Percentiles rank a stretch among this genome's conserved stretches.
These are phyloP conservation scores for Cyanoliseus patagonus DNA, from an alignment of 2,113 vertebrate genomes.

Conservation along the genomic window DNA sequence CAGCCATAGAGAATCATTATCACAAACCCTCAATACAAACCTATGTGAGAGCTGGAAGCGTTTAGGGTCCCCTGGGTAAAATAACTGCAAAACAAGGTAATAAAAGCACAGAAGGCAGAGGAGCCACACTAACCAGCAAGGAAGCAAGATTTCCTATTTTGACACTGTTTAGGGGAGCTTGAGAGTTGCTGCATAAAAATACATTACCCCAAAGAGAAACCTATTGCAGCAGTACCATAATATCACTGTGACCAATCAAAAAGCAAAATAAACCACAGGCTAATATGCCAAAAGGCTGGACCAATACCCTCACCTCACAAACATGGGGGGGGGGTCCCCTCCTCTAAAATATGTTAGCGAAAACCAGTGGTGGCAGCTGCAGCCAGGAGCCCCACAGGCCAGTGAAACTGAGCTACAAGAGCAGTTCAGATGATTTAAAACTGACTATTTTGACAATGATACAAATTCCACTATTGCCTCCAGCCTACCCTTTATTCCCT, in stretches of 20 bases:
- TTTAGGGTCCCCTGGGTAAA: not conserved
- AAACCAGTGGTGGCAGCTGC: not conserved
- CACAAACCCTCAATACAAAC: not conserved
- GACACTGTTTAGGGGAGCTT: not conserved
- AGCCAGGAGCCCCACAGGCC: not conserved
- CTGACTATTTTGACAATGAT: not conserved
- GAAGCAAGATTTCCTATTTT: not conserved
- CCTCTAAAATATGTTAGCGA: not conserved
- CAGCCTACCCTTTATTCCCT: not conserved
- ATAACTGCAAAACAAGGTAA: not conserved
- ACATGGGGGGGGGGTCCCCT: accelerated
- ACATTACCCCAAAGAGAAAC: not conserved
- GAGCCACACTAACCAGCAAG: not conserved
- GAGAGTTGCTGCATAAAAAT: not conserved
- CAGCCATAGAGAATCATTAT: not conserved
- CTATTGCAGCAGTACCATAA: not conserved
- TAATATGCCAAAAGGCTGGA: not conserved
- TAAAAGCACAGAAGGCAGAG: not conserved
- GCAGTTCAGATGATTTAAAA: not conserved
- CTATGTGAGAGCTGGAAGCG: not conserved
- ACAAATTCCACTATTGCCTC: not conserved
- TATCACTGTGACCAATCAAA: not conserved
- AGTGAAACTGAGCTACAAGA: not conserved
- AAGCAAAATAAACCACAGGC: not conserved
- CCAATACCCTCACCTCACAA: not conserved